phyloP scores from a whole-genome alignment of 2,113 vertebrate genomes.

The Bubo bubo region DNA sequence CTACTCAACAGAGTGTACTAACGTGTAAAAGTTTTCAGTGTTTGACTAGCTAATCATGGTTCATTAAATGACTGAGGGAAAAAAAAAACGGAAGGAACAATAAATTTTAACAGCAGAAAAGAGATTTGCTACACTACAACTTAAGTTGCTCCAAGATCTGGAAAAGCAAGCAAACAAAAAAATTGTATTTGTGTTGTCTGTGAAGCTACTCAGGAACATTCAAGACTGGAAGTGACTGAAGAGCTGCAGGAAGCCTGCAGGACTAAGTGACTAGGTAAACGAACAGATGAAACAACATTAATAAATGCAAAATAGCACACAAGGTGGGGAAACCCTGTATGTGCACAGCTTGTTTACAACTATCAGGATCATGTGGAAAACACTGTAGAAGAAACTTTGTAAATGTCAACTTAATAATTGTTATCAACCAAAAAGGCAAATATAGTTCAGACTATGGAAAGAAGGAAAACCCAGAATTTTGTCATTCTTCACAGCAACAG shows the following conservation, averaged over 20 bases:
- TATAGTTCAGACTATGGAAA: not conserved
- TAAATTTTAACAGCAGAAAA: not conserved
- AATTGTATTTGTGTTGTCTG: not conserved
- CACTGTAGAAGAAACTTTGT: not conserved
- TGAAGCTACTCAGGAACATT: not conserved
- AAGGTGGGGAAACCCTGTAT: not conserved
- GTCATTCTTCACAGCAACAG: not conserved
- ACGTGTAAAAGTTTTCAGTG: not conserved
- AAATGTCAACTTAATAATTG: fast-evolving
- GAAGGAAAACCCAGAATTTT: not conserved
- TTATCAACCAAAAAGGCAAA: not conserved
- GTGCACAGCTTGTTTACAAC: not conserved
- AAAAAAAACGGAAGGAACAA: not conserved
- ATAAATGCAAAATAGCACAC: not conserved
- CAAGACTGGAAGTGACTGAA: not conserved
- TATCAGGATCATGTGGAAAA: not conserved
- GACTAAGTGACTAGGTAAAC: not conserved
- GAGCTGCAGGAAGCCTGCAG: not conserved
- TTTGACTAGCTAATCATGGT: not conserved
- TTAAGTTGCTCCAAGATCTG: not conserved
- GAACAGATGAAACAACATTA: not conserved
- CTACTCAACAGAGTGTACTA: not conserved
- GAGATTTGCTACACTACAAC: not conserved
- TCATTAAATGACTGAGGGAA: not conserved
- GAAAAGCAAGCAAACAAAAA: not conserved